These are phyloP conservation scores for Melanotaenia boesemani DNA, from an alignment of 2,797 vertebrate genomes.

Conservation along the genomic window DNA sequence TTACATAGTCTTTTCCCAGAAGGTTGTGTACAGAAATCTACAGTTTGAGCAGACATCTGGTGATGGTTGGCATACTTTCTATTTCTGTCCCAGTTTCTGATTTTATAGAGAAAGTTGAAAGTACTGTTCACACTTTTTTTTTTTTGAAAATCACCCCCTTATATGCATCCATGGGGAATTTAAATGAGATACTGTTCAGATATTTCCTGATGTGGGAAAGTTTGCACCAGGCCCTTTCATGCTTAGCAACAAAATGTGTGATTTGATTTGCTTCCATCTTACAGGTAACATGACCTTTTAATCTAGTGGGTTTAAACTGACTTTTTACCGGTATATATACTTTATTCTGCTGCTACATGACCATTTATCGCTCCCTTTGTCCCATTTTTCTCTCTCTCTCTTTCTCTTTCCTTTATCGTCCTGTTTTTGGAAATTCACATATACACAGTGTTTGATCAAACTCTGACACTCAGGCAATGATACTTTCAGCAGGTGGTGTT, in stretches of 20 bases:
- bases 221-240: not conserved
- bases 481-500: slow-evolving; percentile 54
- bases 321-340: not conserved
- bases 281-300: not conserved
- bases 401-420: slow-evolving; percentile 9
- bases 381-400: slow-evolving; percentile 4
- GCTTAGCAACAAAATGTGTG: too few relatives aligned
- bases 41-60: slow-evolving; percentile 19
- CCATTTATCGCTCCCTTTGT: not conserved
- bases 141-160: slow-evolving; percentile 33
- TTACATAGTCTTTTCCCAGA: slow-evolving; percentile 16
- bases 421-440: slow-evolving; percentile 15
- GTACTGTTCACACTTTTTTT: slow-evolving; percentile 33
- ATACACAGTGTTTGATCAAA: slow-evolving; percentile 71
- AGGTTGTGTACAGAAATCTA: slow-evolving; percentile 1
- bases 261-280: too few relatives aligned
- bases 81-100: slow-evolving; percentile 44
- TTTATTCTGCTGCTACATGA: not conserved
- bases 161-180: slow-evolving; percentile 22
- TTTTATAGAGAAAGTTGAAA: slow-evolving; percentile 29
- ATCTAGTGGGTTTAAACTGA: not conserved
- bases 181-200: slow-evolving; percentile 6
- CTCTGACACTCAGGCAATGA: slow-evolving; percentile 50
- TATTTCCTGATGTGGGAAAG: slow-evolving; percentile 5
- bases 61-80: slow-evolving; percentile 25